Base-by-base conservation (phyloP, 2,113 vertebrate species). In the Candoia aspera region DNA sequence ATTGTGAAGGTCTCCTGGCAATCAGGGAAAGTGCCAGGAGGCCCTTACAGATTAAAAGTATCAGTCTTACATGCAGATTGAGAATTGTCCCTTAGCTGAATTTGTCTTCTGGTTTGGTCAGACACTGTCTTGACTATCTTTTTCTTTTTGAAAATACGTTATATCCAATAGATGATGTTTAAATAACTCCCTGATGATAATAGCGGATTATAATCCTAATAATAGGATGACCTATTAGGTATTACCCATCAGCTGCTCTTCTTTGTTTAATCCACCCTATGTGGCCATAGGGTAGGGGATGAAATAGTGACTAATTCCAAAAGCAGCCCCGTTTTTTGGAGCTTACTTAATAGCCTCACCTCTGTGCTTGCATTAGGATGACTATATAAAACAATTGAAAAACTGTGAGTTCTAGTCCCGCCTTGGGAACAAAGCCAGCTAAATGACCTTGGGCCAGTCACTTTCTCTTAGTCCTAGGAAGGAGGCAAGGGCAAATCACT, bases 1-100 rank as follows among this genome's bases (percentile, higher is more conserved):
- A 73, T 90, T 94, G 4, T 93, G 49, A 73, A 89, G 8, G 92
- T 96, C 91, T 96, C 93, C 55, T 55, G 21, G 93, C 90, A 95
- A 93, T 53, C 90, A 89, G 84, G 87, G 53, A 93, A 91, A 62
- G 42, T 13, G 29, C 88, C 88, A 59, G 58, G 46, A 73, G 93
- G 9, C 8, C 9, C 3, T 1, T 88, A 54, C 0, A 84, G 92
- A 79, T 92, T 83, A 29, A 92, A 94, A 4, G 0, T 1, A 60
- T 84, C 83, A 49, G 0, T 90, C 57, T 21, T 79, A 24, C 53
- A 88, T 90, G 93, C 90, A 58, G 17, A 79, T 19, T 68, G 9
- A 2, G 37, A 85, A 68, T 26, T 93, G 37, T 88, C 37, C 84
- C 24, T 91, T 26, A 83, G 9, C 42, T 42, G 24, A 92, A 79